Evolutionary conservation across 2,113 vertebrate species (phyloP), one percentile per base, ranked within the genome.

Genomic region (Corythornis madagascariensis): DNA sequence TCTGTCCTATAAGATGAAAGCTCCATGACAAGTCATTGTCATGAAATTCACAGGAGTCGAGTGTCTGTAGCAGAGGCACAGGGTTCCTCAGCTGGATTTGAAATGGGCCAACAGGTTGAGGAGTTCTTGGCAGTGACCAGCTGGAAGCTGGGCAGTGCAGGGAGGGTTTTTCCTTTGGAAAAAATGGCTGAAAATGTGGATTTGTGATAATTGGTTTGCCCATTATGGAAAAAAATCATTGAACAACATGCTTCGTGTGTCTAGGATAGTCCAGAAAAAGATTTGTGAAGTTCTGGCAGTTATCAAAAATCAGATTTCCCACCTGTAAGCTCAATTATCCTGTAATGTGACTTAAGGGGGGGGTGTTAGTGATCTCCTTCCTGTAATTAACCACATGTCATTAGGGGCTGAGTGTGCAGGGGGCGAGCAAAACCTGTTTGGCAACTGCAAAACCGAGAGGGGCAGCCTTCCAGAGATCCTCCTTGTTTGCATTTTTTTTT

Each of bases 101-200:
- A 20, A 26, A 28, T 1, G 35, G 25, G 64, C 45, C 65, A 67
- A 14, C 1, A 14, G 33, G 35, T 8, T 24, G 47, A 50, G 61
- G 26, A 69, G 61, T 9, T 35, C 8, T 5, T 53, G 55, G 66
- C 50, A 26, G 61, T 8, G 18, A 9, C 9, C n/a, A 52, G 24
- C 22, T 29, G 47, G 56, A 73, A 31, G 33, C 9, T 71, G 67
- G 60, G 22, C 14, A 16, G 26, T 0, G 3, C 0, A 0, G 13
- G 12, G 25, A 48, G 16, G 22, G 38, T 0, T 64, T 90, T 74
- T 59, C 43, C 56, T 74, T 29, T 18, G 67, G 66, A 53, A 83
- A 43, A 73, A 57, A 16, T 28, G 66, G 28, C 66, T 69, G 60
- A 28, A 73, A 83, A 69, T 6, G 21, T 18, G 78, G n/a, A 21